Base-by-base conservation (phyloP, 2,888 invertebrate genomes). In the Trichopoda pennipes region DNA sequence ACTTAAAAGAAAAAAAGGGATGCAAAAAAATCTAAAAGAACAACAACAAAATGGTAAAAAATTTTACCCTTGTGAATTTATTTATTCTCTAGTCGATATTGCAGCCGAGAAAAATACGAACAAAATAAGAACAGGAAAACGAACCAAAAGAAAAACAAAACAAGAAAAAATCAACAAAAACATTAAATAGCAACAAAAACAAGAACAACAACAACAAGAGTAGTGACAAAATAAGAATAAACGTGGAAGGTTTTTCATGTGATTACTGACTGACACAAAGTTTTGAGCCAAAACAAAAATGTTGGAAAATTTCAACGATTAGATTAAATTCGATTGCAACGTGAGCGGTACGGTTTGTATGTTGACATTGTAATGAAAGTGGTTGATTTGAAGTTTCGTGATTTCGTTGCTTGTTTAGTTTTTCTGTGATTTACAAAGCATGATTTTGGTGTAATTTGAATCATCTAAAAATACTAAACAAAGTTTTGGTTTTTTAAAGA, bases 241-340 rank as follows among this genome's bases (percentile, higher is more conserved):
- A 72, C 78, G 82, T 82, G 82, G 78, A 79, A 74, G 61, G 70
- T 78, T 79, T 82, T 82, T 75, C 81, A 75, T 75, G 70, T 68
- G 83, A 80, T 58, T 77, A 64, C 80, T 61, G 73, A 56, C 60
- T 75, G 68, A 69, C 81, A 73, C 77, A 74, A 86, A 86, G 85
- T 84, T 86, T 86, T 86, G 88, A 88, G 87, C 87, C 88, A 89
- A 89, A 89, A 89, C 88, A 88, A 88, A 89, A 88, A 89, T 86
- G 88, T 88, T 86, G 86, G 87, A 87, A 85, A 87, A 87, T 88
- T 88, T 87, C 87, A 88, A 88, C 89, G 90, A 89, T 90, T 90
- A 90, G 90, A 90, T 88, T 86, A 86, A 85, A 85, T 87, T 87
- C 82, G 85, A 85, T 85, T 86, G 85, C 85, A 86, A 85, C 85